Evolutionary conservation across 2,113 vertebrate species (phyloP).

Genomic region (Callocephalon fimbriatum): DNA sequence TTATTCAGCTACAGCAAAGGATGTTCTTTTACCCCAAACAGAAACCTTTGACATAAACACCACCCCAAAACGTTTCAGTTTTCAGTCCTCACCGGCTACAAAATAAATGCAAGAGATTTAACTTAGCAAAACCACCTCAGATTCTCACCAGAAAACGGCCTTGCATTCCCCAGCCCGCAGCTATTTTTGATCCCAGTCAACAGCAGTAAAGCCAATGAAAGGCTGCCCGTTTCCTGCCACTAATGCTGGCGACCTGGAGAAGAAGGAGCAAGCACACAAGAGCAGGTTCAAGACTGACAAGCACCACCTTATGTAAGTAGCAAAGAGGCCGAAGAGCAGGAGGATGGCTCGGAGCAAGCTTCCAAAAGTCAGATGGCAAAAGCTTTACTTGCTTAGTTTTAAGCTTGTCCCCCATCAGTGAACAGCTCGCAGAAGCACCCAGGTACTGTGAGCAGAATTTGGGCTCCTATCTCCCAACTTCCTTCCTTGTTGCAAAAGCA

Average conservation of each 20-base stretch:
- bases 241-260: background rate
- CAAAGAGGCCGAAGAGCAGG: background rate
- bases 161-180: background rate
- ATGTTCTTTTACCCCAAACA: background rate
- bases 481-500: background rate
- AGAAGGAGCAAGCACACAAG: background rate
- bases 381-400: background rate
- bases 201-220: background rate
- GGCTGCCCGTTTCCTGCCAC: background rate
- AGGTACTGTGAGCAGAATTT: accelerated
- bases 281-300: background rate
- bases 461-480: background rate
- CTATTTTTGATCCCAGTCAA: background rate
- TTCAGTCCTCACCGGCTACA: background rate
- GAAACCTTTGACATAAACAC: background rate
- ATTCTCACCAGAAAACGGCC: background rate
- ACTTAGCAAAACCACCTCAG: background rate
- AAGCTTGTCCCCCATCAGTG: background rate
- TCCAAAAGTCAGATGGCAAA: background rate
- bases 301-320: background rate
- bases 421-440: background rate
- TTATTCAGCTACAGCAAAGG: background rate
- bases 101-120: background rate
- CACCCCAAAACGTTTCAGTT: background rate
- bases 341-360: background rate